Evolutionary conservation across 1,140 invertebrate genomes (phyloP), one percentile per base, ranked within the genome.

Genomic region (Musca vetustissima): DNA sequence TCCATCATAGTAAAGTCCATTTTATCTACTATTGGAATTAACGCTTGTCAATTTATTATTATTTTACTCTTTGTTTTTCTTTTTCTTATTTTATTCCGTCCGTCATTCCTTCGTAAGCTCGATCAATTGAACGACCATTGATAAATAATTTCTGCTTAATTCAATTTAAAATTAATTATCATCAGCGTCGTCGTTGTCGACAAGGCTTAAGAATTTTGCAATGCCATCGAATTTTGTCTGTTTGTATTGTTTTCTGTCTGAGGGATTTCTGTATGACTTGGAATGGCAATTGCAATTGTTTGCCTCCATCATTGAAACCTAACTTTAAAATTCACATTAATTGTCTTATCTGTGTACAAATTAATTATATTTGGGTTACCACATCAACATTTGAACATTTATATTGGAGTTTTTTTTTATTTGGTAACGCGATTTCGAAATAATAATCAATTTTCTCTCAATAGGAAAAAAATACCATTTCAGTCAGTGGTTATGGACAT

Each of bases 81-180:
- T n/a, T n/a, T 43, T 43, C 36, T 8, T 43, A 43, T 43, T 43
- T 9, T 13, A 43, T 17, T 1, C 17, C 17, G 7, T 61, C n/a
- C 49, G 17, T 11, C 36, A 11, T 61, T 36, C 24, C 1, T 36
- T 61, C 13, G 36, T 43, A 9, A 13, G 15, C n/a, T 61, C 13
- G 32, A 21, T 43, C 28, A 61, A 61, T 15, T 61, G 57, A 21
- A 61, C 28, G 19, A 36, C 57, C 57, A 61, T 61, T 36, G 57
- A 43, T 61, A 43, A 61, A 43, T 61, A 43, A 61, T 61, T 61
- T 36, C 21, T 61, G 28, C n/a, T 61, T 61, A 61, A 61, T 61
- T 61, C 57, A 61, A 61, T 61, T 61, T 61, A 9, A 61, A 61
- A 61, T 61, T 61, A 61, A 61, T 61, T 61, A 61, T 61, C 57